Conservation (phyloP, 1,140 invertebrate genomes). For the Druon quercuslanigerum region DNA sequence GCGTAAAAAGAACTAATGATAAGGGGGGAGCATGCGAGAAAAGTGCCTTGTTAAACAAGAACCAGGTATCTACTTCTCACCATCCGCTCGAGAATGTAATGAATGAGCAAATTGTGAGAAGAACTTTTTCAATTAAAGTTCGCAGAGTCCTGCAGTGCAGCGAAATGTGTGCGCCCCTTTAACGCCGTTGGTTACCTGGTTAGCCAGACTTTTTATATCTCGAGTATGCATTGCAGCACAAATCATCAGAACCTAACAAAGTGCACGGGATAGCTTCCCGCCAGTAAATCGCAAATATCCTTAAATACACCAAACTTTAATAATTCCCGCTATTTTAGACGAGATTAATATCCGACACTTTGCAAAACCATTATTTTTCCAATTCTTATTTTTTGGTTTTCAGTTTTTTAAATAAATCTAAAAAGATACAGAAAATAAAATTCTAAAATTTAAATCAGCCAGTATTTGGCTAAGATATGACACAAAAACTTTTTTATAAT, state of each 20-base stretch:
- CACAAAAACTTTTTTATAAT: too few relatives aligned
- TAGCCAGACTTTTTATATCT: constrained; percentile 33
- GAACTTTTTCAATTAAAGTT: constrained; percentile 71
- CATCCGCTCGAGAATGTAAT: constrained; percentile 43
- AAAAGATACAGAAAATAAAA: too few relatives aligned
- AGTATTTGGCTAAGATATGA: too few relatives aligned
- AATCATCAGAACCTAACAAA: constrained; percentile 49
- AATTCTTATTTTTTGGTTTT: neutral
- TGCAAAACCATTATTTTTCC: neutral
- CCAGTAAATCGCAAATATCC: constrained; percentile 45
- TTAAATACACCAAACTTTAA: constrained; percentile 33
- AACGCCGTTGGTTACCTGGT: constrained; percentile 40
- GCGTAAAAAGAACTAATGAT: too few relatives aligned
- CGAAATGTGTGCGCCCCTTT: constrained; percentile 35
- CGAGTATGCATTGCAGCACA: constrained; percentile 45
- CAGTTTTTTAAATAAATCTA: neutral
- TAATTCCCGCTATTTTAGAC: constrained; percentile 30
- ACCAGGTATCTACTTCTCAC: too few relatives aligned
- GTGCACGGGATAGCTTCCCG: constrained; percentile 44
- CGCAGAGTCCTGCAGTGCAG: constrained; percentile 36
- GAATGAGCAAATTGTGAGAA: constrained; percentile 63
- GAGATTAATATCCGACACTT: neutral
- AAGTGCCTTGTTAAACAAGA: too few relatives aligned
- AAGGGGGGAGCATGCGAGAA: too few relatives aligned
- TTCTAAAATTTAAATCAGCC: too few relatives aligned